Percentiles rank a stretch among this genome's conserved stretches.
phyloP scores from a whole-genome alignment of 1,140 invertebrate genomes.

The Oppia nitens region DNA sequence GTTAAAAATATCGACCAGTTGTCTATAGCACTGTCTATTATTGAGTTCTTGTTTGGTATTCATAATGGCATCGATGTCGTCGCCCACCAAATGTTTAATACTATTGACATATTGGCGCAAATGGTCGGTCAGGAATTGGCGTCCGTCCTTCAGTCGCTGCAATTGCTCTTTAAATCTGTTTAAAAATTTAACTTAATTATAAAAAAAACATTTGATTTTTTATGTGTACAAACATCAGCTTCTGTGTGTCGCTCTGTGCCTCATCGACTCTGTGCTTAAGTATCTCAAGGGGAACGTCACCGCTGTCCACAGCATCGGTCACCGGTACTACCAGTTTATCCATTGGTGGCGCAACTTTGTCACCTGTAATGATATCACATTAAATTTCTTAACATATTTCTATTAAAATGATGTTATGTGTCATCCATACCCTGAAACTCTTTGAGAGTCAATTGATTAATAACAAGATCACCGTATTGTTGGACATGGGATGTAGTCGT shows the following conservation, averaged over 20 bases:
- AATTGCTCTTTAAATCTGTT: neutral
- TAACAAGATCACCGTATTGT: conserved; percentile 36
- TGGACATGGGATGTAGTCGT: conserved; percentile 41
- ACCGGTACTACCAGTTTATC: neutral
- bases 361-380: neutral
- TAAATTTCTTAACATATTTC: neutral
- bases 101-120: neutral
- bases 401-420: neutral
- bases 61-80: neutral
- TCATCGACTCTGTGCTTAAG: neutral
- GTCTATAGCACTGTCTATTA: neutral
- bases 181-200: neutral
- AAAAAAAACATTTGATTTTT: no score
- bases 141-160: neutral
- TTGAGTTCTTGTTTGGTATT: neutral
- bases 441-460: neutral
- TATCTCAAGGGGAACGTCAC: neutral
- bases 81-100: neutral
- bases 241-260: neutral
- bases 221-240: neutral
- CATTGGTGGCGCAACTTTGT: no score
- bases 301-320: neutral
- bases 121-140: neutral
- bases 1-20: neutral
- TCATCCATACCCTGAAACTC: conserved; percentile 8